Evolutionary conservation across 2,888 invertebrate species (phyloP).

Genomic region (Caprella mutica): DNA sequence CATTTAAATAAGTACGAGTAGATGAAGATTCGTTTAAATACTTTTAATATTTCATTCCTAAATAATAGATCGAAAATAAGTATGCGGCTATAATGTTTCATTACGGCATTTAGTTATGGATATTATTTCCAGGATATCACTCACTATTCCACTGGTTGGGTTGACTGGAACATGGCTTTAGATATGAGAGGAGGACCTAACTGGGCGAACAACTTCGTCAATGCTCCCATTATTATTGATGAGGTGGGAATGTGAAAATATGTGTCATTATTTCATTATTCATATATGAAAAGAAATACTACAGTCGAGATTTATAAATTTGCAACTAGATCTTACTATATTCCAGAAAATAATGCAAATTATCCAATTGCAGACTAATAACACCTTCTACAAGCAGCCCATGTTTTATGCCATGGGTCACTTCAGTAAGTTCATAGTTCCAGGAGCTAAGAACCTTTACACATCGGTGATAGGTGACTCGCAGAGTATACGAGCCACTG

Average conservation of each 20-base stretch:
- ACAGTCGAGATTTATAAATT: neutral
- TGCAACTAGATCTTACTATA: neutral
- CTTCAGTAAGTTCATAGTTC: constrained; percentile 40
- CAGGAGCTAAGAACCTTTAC: neutral
- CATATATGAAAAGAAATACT: neutral
- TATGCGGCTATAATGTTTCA: too few species aligned
- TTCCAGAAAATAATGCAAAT: neutral
- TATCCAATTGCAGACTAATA: neutral
- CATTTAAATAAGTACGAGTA: neutral
- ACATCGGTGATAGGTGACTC: neutral
- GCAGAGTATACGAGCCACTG: neutral
- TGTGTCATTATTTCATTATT: too few species aligned
- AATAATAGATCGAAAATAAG: too few species aligned
- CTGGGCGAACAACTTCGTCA: constrained; percentile 46
- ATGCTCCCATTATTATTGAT: constrained; percentile 46
- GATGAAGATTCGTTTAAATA: constrained; percentile 12
- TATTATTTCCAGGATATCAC: neutral
- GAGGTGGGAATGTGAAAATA: constrained; percentile 21
- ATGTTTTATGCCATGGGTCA: constrained; percentile 49
- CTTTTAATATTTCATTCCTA: constrained; percentile 9
- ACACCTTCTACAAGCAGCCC: constrained; percentile 47
- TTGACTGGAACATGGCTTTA: constrained; percentile 48
- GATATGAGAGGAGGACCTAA: constrained; percentile 44
- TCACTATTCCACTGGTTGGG: constrained; percentile 39
- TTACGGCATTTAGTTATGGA: too few species aligned